Percentiles rank a stretch among this genome's conserved stretches.
These are phyloP conservation scores for Sebastes vulpes DNA, from an alignment of 2,797 vertebrate species.

Conservation along the genomic window DNA sequence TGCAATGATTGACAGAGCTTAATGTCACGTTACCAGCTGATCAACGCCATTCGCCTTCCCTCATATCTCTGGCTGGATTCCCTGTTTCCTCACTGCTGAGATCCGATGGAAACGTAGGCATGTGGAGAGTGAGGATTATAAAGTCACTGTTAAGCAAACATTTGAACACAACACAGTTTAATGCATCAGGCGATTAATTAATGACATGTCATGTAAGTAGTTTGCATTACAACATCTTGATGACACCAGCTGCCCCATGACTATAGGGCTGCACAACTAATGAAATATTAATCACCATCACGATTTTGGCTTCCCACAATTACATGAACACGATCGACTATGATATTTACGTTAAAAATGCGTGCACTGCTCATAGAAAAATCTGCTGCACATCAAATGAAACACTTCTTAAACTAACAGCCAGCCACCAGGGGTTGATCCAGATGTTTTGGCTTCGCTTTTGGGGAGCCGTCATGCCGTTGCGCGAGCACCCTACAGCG, in stretches of 20 bases:
- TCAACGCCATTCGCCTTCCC: conserved; percentile 34
- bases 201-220: conserved; percentile 61
- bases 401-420: no score
- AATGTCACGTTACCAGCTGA: conserved; percentile 59
- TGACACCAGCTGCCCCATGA: conserved; percentile 33
- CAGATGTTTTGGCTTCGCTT: no score
- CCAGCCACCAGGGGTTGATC: no score
- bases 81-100: conserved; percentile 40
- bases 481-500: neutral
- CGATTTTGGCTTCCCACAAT: no score
- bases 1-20: conserved; percentile 59
- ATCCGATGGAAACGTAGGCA: conserved; percentile 28
- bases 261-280: no score
- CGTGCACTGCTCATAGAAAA: no score
- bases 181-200: conserved; percentile 48
- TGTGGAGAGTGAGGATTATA: conserved; percentile 54
- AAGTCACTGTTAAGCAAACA: conserved; percentile 56
- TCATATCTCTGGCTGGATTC: conserved; percentile 47
- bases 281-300: no score
- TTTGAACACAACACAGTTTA: conserved; percentile 36
- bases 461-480: neutral
- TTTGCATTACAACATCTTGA: conserved; percentile 55
- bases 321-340: no score
- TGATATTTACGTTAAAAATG: no score
- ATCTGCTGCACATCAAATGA: no score